Conservation (phyloP, 1,140 invertebrate species). For the Mylabris phalerata region DNA sequence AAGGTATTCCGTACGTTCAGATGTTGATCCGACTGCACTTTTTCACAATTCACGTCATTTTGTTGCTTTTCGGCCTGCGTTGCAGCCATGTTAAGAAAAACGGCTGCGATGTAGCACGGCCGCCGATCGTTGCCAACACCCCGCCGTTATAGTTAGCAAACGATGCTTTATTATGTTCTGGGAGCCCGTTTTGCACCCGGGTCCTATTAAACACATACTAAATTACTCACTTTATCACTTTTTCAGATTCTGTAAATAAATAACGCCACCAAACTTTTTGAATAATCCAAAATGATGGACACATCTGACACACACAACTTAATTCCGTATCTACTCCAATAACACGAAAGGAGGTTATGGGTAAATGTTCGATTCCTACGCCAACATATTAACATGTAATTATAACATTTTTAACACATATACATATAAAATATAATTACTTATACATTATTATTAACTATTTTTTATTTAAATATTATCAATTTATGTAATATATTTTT, state of each 20-base stretch:
- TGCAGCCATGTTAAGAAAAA: conserved; percentile 57
- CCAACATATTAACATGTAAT: conserved; percentile 33
- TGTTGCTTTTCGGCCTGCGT: conserved; percentile 56
- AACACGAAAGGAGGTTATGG: conserved; percentile 61
- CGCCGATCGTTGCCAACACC: conserved; percentile 47
- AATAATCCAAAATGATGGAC: conserved; percentile 54
- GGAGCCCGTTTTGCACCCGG: conserved; percentile 35
- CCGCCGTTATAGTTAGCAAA: conserved; percentile 43
- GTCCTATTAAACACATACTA: conserved; percentile 46
- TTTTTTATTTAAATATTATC: neutral
- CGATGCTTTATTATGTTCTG: conserved; percentile 43
- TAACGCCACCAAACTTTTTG: conserved; percentile 40
- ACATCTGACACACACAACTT: conserved; percentile 57
- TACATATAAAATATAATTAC: conserved; percentile 6
- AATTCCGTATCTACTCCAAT: conserved; percentile 59
- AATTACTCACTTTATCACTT: conserved; percentile 47
- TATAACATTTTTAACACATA: conserved; percentile 19
- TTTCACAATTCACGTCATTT: conserved; percentile 54
- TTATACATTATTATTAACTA: neutral
- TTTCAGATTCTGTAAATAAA: conserved; percentile 36
- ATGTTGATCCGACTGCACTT: conserved; percentile 52
- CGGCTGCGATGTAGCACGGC: conserved; percentile 40
- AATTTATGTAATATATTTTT: neutral
- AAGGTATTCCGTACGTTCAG: conserved; percentile 54
- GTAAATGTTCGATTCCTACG: conserved; percentile 53